Conservation (phyloP, 1,140 invertebrate species). For the Steinernema feltiae region DNA sequence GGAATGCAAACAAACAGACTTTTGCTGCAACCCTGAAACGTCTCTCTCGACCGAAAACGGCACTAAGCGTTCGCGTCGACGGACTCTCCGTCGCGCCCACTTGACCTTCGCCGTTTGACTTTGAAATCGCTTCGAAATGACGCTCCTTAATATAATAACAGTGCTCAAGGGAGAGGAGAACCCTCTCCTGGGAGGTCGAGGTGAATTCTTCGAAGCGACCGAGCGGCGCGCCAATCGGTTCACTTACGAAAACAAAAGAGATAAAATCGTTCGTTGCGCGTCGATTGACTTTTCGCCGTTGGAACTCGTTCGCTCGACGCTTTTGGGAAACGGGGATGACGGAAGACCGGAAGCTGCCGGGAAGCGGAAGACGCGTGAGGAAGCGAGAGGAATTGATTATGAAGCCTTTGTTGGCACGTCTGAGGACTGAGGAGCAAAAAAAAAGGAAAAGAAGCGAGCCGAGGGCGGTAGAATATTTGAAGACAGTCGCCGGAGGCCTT, state of each 20-base stretch:
- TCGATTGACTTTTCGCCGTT: neutral
- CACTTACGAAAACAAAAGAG: conserved; percentile 11
- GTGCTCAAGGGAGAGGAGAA: neutral
- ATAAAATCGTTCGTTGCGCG: conserved; percentile 7
- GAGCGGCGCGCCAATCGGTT: neutral
- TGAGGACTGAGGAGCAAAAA: too few species aligned
- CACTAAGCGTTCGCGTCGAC: neutral
- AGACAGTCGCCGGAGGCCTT: neutral
- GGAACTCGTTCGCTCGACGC: conserved; percentile 7
- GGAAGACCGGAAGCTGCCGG: neutral
- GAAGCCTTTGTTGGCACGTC: too few species aligned
- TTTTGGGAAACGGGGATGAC: too few species aligned
- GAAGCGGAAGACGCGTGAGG: neutral
- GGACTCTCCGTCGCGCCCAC: neutral
- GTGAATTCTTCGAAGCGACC: neutral
- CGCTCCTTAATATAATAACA: neutral
- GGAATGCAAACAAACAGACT: too few species aligned
- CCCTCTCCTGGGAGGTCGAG: neutral
- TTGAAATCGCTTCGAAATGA: neutral
- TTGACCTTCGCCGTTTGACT: conserved; percentile 3
- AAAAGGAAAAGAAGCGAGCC: too few species aligned
- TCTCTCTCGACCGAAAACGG: neutral
- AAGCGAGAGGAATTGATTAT: neutral
- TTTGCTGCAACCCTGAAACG: too few species aligned
- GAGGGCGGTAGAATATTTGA: too few species aligned